Conservation (phyloP, 1,140 invertebrate species). For the Pentalonia nigronervosa region DNA sequence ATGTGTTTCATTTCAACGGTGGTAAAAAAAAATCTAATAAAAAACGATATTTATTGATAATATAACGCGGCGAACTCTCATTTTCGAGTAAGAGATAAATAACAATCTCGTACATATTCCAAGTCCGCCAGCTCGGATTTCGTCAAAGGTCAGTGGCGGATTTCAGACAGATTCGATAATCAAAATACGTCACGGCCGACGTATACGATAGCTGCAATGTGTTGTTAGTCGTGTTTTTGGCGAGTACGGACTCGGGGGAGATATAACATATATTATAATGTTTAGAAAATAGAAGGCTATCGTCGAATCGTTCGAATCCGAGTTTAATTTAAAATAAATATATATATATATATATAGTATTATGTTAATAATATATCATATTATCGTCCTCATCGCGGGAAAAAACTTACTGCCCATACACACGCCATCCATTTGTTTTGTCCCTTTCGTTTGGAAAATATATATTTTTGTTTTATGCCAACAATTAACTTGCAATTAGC, state of each 20-base stretch:
- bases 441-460: not conserved
- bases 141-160: not conserved
- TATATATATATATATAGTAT: not conserved
- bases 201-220: not conserved
- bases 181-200: not conserved
- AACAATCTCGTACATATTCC: not conserved
- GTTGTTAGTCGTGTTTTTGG: not conserved
- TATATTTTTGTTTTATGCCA: not conserved
- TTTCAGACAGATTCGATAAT: not conserved
- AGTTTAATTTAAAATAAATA: not conserved
- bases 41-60: not conserved
- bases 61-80: not conserved
- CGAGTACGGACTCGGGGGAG: too few species aligned
- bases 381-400: not conserved
- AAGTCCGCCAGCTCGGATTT: not conserved
- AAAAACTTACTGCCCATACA: not conserved
- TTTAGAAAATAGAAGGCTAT: not conserved
- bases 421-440: not conserved
- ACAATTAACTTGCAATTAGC: not conserved
- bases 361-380: not conserved
- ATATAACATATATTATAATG: not conserved
- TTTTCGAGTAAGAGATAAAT: not conserved
- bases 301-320: not conserved
- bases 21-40: not conserved
- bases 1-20: not conserved